A percentile compares a stretch with the other conserved stretches of the same genome.
Conservation (phyloP, 2,888 invertebrate genomes). For the Sycophila texana region DNA sequence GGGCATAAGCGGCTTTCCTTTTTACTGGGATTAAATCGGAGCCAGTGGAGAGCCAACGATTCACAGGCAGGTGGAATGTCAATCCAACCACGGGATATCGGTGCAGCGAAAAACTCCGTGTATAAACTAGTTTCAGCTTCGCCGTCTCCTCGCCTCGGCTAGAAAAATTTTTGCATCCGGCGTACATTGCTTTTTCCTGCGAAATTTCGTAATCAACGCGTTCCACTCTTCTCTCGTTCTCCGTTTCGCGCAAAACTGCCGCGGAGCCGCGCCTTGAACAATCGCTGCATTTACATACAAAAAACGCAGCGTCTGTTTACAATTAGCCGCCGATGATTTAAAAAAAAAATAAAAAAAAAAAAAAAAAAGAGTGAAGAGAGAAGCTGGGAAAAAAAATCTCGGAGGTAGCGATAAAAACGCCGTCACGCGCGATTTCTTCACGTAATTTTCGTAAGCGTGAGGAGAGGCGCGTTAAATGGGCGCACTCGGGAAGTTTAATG, state of each 20-base stretch:
- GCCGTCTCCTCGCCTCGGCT: not conserved
- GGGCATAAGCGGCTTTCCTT: too few species aligned
- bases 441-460: not conserved
- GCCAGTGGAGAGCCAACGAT: not conserved
- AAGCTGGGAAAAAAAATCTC: too few species aligned
- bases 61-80: not conserved
- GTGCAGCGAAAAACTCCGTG: not conserved
- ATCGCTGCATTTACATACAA: not conserved
- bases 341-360: too few species aligned
- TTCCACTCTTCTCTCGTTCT: not conserved
- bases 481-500: conserved; percentile 20
- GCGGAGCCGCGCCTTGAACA: not conserved
- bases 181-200: not conserved
- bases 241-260: not conserved
- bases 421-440: not conserved
- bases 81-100: not conserved
- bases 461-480: not conserved
- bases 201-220: not conserved
- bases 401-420: not conserved
- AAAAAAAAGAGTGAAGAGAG: too few species aligned
- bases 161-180: not conserved
- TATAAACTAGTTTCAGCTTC: not conserved
- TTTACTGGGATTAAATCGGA: too few species aligned
- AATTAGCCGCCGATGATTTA: not conserved
- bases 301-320: not conserved